These are phyloP conservation scores for Drosophila sordidula DNA, from an alignment of 2,888 invertebrate species.

Conservation along the genomic window DNA sequence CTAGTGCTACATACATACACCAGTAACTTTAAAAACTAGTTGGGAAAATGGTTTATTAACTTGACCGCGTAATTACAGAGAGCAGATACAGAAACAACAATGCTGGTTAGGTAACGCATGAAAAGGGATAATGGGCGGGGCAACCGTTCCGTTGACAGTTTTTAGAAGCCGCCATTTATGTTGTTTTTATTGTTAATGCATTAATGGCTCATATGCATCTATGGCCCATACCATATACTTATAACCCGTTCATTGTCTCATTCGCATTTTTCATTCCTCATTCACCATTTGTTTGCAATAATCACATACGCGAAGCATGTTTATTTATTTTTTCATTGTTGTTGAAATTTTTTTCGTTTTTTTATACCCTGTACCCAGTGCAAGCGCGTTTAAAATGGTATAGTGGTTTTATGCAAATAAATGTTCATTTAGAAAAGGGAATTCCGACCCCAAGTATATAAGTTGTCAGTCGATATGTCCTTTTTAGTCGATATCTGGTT, in stretches of 20 bases:
- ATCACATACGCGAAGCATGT: constrained; percentile 50
- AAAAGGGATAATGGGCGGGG: constrained; percentile 47
- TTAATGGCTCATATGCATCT: constrained; percentile 29
- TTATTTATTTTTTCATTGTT: constrained; percentile 34
- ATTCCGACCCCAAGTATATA: too few relatives aligned
- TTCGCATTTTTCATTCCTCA: constrained; percentile 30
- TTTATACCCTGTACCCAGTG: too few relatives aligned
- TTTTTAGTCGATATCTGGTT: too few relatives aligned
- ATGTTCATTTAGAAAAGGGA: too few relatives aligned
- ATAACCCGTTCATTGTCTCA: constrained; percentile 40
- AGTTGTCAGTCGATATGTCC: too few relatives aligned
- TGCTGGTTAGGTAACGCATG: constrained; percentile 7
- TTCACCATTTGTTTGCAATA: constrained; percentile 55
- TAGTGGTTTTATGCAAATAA: too few relatives aligned
- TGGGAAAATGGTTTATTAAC: constrained; percentile 67
- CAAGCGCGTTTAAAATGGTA: too few relatives aligned
- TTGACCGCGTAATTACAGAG: constrained; percentile 69
- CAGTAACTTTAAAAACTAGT: constrained; percentile 10
- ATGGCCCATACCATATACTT: constrained; percentile 36
- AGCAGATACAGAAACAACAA: constrained; percentile 20
- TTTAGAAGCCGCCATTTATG: constrained; percentile 37
- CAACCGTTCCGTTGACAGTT: constrained; percentile 68
- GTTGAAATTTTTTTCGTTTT: too few relatives aligned
- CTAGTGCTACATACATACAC: constrained; percentile 26
- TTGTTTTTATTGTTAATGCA: constrained; percentile 27